phyloP scores from a whole-genome alignment of 2,797 vertebrate genomes.

The Leuciscus waleckii region DNA sequence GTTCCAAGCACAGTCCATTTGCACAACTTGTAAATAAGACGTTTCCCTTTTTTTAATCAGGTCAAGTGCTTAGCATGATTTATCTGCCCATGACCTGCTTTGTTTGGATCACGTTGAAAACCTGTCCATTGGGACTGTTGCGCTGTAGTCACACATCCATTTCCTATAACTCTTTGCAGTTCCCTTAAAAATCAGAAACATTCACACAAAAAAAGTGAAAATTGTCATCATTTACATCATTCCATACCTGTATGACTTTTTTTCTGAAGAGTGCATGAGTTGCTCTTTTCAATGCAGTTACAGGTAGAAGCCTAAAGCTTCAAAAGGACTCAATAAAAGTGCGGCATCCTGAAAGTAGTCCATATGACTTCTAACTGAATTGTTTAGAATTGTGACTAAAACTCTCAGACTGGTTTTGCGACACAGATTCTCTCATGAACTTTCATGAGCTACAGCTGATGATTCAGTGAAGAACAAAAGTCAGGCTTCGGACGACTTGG shows the following conservation, averaged over 20 bases:
- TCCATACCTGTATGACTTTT: neutral
- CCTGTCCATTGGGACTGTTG: slow-evolving; percentile 22
- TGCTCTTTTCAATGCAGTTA: neutral
- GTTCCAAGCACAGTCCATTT: slow-evolving; percentile 40
- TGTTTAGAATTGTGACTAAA: neutral
- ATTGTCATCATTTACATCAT: neutral
- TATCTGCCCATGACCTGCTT: slow-evolving; percentile 9
- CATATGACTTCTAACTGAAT: neutral
- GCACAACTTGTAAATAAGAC: slow-evolving; percentile 42
- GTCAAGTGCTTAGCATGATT: slow-evolving; percentile 17
- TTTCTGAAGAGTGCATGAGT: neutral
- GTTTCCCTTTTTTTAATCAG: slow-evolving; percentile 5
- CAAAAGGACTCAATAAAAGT: neutral
- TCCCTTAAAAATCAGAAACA: neutral
- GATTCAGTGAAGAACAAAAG: neutral
- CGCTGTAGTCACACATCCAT: neutral
- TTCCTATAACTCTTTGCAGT: neutral
- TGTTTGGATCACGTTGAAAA: slow-evolving; percentile 27
- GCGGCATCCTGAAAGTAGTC: neutral
- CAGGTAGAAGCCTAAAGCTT: neutral
- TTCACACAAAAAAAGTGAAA: neutral
- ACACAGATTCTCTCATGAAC: neutral
- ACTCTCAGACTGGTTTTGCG: neutral
- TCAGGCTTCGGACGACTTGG: neutral
- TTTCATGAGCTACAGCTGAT: neutral